Evolutionary conservation across 35 echinoderm and acorn worm species (phyloP), one percentile per base, ranked within the genome.

Genomic region (Hemicentrotus pulcherrimus): DNA sequence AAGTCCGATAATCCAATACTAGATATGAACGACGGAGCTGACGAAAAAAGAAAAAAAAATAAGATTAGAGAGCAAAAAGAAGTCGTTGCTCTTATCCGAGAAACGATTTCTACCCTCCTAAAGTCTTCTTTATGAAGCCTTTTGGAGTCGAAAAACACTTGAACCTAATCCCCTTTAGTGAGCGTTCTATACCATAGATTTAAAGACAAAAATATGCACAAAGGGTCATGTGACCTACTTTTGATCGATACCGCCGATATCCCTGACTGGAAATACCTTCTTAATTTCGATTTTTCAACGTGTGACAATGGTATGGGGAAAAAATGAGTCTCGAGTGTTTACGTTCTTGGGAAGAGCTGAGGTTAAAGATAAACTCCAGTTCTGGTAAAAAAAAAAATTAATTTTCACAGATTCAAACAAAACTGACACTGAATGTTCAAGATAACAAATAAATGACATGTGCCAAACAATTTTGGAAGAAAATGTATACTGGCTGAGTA

Each of bases 231-330:
- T 78, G 65, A 78, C 28, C 65, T 78, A 78, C 22, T 78, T 28
- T 78, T 6, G 65, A 78, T 78, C 65, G 65, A 78, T 78, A 6
- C 5, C 24, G 65, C 28, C 2, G 65, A 78, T n/a, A 78, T n/a
- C 65, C 65, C 65, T 28, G 65, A 78, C 65, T 78, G 65, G 65
- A 78, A 78, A 78, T 78, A 78, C 65, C 65, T 78, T 78, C 65
- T 78, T 78, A 78, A 28, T 78, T 78, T 78, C 65, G 65, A 78
- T 78, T 78, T n/a, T 78, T n/a, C 24, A 28, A 4, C 65, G 19
- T 78, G 65, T 78, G 65, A 78, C 65, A 78, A 78, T 78, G 9
- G 24, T 28, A 28, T n/a, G 19, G 24, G 8, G 4, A 28, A n/a
- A 78, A 78, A n/a, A 78, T 78, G 18, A 28, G 65, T 78, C 22